Evolutionary conservation across 2,113 vertebrate genomes (phyloP).

Genomic region (Holacanthus passer): DNA sequence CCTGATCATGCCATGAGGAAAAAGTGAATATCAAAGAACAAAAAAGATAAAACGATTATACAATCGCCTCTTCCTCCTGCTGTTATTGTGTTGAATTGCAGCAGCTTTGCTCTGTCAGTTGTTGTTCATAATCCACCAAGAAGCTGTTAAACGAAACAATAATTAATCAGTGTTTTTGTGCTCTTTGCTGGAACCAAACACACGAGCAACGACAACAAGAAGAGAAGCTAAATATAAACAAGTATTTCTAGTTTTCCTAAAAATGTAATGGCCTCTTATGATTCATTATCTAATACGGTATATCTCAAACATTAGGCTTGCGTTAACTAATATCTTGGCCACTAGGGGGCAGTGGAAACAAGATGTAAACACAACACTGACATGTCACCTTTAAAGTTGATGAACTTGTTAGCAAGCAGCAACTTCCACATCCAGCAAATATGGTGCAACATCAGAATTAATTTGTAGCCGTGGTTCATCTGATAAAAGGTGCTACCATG

Average conservation of each 20-base stretch:
- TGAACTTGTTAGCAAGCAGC: too few species aligned
- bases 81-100: constrained; percentile 28
- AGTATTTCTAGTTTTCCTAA: neutral
- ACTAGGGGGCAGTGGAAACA: neutral
- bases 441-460: neutral
- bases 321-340: neutral
- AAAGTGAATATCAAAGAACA: constrained; percentile 53
- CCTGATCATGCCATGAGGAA: constrained; percentile 57
- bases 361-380: neutral
- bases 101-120: constrained; percentile 67
- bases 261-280: neutral
- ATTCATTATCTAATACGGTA: neutral
- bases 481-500: too few species aligned
- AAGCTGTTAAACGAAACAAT: constrained; percentile 68
- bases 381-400: neutral
- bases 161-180: constrained; percentile 23
- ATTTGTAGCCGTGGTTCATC: neutral
- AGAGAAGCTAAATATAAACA: neutral
- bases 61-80: constrained; percentile 32
- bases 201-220: neutral
- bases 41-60: constrained; percentile 33
- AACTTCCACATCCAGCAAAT: neutral
- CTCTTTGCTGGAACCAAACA: constrained; percentile 3
- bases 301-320: neutral
- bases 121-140: constrained; percentile 85